These are phyloP conservation scores for Seladonia tumulorum DNA, from an alignment of 2,888 invertebrate species.

Conservation along the genomic window DNA sequence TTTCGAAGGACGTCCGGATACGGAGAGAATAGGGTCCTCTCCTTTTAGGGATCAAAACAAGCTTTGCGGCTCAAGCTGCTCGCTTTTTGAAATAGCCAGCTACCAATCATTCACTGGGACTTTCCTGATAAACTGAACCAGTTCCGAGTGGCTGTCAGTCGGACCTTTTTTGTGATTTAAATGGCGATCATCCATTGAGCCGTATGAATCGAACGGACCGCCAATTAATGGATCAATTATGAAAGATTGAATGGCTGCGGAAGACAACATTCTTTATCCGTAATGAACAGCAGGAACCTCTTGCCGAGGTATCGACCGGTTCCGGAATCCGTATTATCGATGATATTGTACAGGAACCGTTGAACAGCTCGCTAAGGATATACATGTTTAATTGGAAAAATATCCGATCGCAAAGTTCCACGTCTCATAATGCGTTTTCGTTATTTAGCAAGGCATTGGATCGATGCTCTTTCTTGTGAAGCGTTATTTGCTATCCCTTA, in stretches of 20 bases:
- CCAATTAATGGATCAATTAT: slow-evolving; percentile 23
- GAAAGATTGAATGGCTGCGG: not conserved
- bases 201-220: not conserved
- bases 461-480: no score
- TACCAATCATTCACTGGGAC: slow-evolving; percentile 13
- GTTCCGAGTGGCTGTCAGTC: not conserved
- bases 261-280: slow-evolving; percentile 2
- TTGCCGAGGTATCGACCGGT: not conserved
- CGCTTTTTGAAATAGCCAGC: slow-evolving; percentile 12
- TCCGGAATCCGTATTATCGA: no score
- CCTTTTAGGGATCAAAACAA: slow-evolving; percentile 52
- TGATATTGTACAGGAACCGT: not conserved
- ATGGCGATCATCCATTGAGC: not conserved
- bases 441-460: not conserved
- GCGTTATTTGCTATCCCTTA: no score
- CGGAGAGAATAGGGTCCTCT: slow-evolving; percentile 37
- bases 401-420: not conserved
- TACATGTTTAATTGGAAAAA: not conserved
- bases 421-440: not conserved
- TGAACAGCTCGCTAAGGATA: not conserved
- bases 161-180: slow-evolving; percentile 10
- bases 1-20: slow-evolving; percentile 51
- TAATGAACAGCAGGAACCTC: not conserved
- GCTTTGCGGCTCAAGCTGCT: slow-evolving; percentile 49
- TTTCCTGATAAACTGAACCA: slow-evolving; percentile 12